A percentile compares a stretch with the other conserved stretches of the same genome.
These are phyloP conservation scores for Falco naumanni DNA, from an alignment of 2,797 vertebrate species.

Conservation along the genomic window DNA sequence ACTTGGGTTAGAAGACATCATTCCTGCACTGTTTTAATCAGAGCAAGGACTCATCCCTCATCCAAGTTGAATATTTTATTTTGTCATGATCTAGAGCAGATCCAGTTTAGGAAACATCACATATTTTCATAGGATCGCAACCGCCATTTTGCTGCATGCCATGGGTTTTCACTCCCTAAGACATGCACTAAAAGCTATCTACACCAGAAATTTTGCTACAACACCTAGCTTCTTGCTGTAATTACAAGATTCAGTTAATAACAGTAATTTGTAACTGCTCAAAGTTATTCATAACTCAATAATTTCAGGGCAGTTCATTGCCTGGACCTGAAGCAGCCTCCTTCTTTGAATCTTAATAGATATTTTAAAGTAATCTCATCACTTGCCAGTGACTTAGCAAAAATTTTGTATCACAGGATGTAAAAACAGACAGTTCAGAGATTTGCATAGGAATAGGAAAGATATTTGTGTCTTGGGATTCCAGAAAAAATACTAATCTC, in stretches of 20 bases:
- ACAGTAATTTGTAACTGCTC: slow-evolving; percentile 39
- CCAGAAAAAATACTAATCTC: neutral
- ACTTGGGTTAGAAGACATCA: neutral
- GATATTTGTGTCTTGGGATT: neutral
- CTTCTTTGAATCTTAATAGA: slow-evolving; percentile 6
- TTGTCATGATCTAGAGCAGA: neutral
- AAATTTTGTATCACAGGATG: neutral
- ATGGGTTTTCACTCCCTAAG: neutral
- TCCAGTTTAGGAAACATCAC: neutral
- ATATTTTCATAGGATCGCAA: neutral
- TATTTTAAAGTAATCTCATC: slow-evolving; percentile 35
- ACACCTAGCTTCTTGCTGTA: slow-evolving; percentile 16
- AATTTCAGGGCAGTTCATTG: slow-evolving; percentile 32
- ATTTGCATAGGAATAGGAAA: neutral
- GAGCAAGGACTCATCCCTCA: neutral
- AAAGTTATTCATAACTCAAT: slow-evolving; percentile 45
- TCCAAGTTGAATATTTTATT: neutral
- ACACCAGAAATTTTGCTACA: slow-evolving; percentile 7
- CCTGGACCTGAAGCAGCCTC: neutral
- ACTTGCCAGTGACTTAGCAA: neutral
- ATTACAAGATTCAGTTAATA: neutral
- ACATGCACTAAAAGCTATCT: neutral
- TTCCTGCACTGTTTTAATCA: neutral
- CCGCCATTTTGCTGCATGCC: neutral
- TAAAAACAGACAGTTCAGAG: neutral